These are phyloP conservation scores for Agrilus planipennis DNA, from an alignment of 1,140 invertebrate genomes.

Conservation along the genomic window DNA sequence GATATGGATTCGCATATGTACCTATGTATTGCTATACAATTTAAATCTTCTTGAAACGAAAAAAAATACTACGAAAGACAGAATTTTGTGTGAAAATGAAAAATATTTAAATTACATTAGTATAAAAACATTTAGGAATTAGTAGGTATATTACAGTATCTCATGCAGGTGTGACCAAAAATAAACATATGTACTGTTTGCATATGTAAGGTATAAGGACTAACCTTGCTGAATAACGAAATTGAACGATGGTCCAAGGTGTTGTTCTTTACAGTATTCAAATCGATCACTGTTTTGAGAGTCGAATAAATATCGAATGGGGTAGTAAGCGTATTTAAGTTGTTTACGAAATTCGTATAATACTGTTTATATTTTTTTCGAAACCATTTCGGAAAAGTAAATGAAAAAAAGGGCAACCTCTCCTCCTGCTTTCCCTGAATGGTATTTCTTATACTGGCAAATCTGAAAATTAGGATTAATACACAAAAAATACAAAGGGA, in stretches of 20 bases:
- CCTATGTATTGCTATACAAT: no score
- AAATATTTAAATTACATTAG: no score
- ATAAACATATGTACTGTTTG: no score
- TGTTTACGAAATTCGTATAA: constrained; percentile 53
- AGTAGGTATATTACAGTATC: no score
- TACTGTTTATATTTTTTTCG: constrained; percentile 44
- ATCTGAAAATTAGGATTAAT: constrained; percentile 39
- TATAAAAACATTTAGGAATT: no score
- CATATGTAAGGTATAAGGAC: no score
- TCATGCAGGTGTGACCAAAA: no score
- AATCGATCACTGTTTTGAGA: constrained; percentile 49
- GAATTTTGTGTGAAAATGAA: no score
- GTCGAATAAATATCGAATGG: constrained; percentile 75
- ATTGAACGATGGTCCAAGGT: constrained; percentile 48
- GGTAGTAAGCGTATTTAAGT: constrained; percentile 56
- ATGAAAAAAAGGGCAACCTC: constrained; percentile 71
- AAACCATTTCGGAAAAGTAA: constrained; percentile 62
- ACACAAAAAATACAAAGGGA: background rate
- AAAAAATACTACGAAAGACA: no score
- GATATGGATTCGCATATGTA: no score
- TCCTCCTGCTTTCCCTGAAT: constrained; percentile 85
- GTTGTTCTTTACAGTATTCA: constrained; percentile 34
- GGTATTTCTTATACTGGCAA: constrained; percentile 68
- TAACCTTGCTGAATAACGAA: constrained; percentile 59
- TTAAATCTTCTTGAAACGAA: no score